phyloP scores from a whole-genome alignment of 2,113 vertebrate genomes.

The Phaethornis superciliosus region DNA sequence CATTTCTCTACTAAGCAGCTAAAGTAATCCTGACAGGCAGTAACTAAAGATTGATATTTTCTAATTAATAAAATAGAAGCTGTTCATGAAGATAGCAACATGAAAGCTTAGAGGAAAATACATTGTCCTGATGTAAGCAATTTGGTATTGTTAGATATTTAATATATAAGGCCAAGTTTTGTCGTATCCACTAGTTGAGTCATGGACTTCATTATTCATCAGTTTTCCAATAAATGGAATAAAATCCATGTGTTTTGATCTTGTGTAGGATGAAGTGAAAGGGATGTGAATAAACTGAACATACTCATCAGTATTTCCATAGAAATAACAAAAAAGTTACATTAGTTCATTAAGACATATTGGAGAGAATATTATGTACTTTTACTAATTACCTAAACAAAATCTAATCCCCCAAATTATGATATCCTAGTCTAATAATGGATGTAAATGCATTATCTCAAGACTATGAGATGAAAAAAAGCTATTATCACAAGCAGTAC shows the following conservation, averaged over 20 bases:
- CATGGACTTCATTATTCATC: not conserved
- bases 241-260: not conserved
- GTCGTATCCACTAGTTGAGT: not conserved
- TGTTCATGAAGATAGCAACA: not conserved
- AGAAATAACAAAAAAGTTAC: not conserved
- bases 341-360: not conserved
- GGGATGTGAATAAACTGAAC: not conserved
- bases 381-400: not conserved
- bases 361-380: not conserved
- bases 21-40: not conserved
- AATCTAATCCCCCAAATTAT: not conserved
- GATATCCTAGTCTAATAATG: not conserved
- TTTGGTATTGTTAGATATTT: not conserved
- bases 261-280: not conserved
- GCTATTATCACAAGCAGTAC: not conserved
- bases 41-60: not conserved
- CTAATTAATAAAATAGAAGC: conserved; percentile 27
- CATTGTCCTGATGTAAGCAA: not conserved
- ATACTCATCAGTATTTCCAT: not conserved
- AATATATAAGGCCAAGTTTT: not conserved
- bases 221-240: not conserved
- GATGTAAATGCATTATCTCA: not conserved
- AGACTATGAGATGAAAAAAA: conserved; percentile 14
- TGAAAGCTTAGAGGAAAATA: not conserved
- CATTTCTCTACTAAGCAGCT: not conserved